phyloP scores from a whole-genome alignment of 2,797 vertebrate species.

The Crocodylus rhombifer region DNA sequence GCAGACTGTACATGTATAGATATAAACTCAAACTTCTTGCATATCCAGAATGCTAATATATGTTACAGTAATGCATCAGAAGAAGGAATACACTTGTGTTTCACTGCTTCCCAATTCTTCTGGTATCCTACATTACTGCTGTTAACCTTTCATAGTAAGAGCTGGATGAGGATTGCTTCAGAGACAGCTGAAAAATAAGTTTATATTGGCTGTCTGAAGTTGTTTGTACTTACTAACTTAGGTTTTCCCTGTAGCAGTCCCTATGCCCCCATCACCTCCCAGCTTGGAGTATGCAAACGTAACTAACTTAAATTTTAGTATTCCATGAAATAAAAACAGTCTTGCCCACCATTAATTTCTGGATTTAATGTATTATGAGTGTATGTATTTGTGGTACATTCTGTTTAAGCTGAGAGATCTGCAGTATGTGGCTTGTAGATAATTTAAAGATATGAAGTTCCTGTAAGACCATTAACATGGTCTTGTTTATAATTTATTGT shows the following conservation, averaged over 20 bases:
- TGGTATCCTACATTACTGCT: not conserved
- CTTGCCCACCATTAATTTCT: not conserved
- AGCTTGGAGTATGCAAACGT: fast-evolving
- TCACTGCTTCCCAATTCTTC: not conserved
- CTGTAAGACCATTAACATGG: too few relatives aligned
- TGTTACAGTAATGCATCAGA: not conserved
- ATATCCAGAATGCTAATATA: not conserved
- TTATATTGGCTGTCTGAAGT: not conserved
- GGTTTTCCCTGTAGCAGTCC: not conserved
- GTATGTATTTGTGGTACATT: not conserved
- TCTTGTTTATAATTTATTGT: not conserved
- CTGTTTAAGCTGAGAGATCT: not conserved
- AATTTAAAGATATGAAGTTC: not conserved
- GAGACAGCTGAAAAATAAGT: not conserved
- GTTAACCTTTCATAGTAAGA: not conserved
- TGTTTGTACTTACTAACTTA: not conserved
- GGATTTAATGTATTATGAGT: not conserved
- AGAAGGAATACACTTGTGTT: not conserved
- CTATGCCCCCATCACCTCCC: not conserved
- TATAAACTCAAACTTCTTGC: not conserved
- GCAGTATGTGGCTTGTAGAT: not conserved
- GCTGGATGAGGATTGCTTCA: not conserved
- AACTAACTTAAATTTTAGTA: not conserved
- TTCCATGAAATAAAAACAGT: not conserved
- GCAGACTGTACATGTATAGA: not conserved